Evolutionary conservation across 2,113 vertebrate species (phyloP).

Genomic region (Tichodroma muraria): DNA sequence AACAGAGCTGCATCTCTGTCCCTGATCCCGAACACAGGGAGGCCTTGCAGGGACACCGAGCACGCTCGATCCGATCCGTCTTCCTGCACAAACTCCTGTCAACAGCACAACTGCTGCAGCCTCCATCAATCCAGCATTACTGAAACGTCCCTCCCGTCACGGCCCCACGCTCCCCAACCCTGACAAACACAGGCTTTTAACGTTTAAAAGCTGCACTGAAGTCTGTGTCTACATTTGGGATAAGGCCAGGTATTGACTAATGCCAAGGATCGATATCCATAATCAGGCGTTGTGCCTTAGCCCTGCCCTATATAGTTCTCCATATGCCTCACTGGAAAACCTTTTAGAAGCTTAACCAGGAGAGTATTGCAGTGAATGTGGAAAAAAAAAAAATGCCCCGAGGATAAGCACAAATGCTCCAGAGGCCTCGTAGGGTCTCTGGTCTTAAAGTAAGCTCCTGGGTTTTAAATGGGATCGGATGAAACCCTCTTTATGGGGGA

Average conservation of each 20-base stretch:
- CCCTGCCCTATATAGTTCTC: background rate
- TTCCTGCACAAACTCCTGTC: background rate
- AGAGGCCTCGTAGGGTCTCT: background rate
- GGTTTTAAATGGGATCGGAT: background rate
- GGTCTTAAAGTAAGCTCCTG: background rate
- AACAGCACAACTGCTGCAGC: background rate
- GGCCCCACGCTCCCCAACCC: background rate
- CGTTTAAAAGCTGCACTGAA: background rate
- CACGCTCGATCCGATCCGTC: background rate
- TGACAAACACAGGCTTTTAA: background rate
- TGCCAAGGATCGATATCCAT: background rate
- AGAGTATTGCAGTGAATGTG: background rate
- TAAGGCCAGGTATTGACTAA: background rate
- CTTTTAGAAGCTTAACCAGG: conserved; percentile 2
- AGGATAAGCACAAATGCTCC: background rate
- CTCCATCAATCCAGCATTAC: background rate
- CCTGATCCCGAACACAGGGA: background rate
- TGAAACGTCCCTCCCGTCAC: background rate
- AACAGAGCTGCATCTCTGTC: background rate
- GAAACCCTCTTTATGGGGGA: background rate
- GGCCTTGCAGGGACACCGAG: background rate
- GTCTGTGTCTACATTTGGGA: background rate
- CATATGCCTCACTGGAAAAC: background rate
- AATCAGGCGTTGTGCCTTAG: background rate
- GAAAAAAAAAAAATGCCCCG: background rate